Evolutionary conservation across 2,113 vertebrate genomes (phyloP).

Genomic region (Tyrannus savana): DNA sequence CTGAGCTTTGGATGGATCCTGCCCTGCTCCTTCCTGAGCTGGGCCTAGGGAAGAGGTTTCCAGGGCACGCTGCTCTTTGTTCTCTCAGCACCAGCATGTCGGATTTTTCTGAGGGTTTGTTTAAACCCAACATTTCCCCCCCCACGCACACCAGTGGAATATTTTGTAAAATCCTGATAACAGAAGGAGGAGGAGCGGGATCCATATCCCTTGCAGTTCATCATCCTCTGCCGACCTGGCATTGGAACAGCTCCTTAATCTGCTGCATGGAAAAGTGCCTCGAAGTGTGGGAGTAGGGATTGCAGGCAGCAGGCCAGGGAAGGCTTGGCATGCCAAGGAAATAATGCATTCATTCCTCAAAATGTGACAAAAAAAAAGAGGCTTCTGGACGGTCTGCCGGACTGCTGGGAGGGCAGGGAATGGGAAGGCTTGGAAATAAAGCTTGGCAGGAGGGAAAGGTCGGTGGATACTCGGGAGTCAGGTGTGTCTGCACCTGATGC

Average conservation of each 20-base stretch:
- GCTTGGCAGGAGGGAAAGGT: constrained; percentile 36
- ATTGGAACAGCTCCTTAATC: constrained; percentile 41
- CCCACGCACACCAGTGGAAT: not conserved
- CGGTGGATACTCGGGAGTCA: not conserved
- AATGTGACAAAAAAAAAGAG: constrained; percentile 18
- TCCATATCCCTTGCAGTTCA: constrained; percentile 32
- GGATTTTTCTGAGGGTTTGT: not conserved
- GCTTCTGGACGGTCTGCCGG: constrained; percentile 3
- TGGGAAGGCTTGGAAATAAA: not conserved
- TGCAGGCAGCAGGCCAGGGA: not conserved
- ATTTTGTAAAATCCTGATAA: not conserved
- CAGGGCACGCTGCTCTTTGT: not conserved
- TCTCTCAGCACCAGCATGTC: not conserved
- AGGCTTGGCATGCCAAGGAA: constrained; percentile 14
- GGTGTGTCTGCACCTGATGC: not conserved
- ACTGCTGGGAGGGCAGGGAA: not conserved
- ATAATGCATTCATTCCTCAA: constrained; percentile 31
- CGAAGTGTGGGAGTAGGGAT: constrained; percentile 8
- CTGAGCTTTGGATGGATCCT: not conserved
- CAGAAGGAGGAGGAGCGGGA: constrained; percentile 51
- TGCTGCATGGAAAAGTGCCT: constrained; percentile 43
- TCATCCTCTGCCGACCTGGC: constrained; percentile 15
- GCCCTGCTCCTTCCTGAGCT: not conserved
- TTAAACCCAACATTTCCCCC: not conserved
- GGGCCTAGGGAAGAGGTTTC: not conserved